These are phyloP conservation scores for Halcyon senegalensis DNA, from an alignment of 2,113 vertebrate species.

Conservation along the genomic window DNA sequence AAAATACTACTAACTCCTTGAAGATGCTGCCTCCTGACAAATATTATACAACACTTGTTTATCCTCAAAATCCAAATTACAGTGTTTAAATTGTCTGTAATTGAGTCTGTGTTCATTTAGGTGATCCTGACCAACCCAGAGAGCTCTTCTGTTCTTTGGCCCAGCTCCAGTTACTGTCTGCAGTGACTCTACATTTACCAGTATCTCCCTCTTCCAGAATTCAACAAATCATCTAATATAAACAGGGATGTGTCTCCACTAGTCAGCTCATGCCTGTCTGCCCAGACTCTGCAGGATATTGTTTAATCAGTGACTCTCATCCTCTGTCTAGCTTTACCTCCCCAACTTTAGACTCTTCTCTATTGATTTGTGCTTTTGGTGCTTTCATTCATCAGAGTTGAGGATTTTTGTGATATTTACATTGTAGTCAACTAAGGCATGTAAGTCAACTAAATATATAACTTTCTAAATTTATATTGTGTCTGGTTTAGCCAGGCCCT, in stretches of 20 bases:
- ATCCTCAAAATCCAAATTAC: neutral
- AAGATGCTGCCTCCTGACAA: neutral
- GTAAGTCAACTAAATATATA: neutral
- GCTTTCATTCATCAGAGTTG: neutral
- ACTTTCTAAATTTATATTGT: neutral
- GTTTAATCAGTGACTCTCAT: neutral
- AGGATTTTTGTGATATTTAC: neutral
- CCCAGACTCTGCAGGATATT: neutral
- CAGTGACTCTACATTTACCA: neutral
- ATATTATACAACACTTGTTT: neutral
- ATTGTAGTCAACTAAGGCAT: neutral
- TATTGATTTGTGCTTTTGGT: neutral
- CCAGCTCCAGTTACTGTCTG: neutral
- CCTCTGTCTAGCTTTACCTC: neutral
- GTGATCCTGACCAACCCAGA: neutral
- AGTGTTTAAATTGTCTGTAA: neutral
- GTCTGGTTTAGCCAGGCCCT: neutral
- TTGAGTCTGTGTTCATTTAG: neutral
- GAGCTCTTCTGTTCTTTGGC: neutral
- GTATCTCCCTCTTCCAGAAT: neutral
- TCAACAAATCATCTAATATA: neutral
- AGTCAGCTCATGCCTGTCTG: neutral
- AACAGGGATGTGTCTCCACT: neutral
- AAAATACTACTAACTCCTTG: neutral
- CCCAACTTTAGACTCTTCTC: neutral